Conservation (phyloP, 2,113 vertebrate species). For the Odontophorus gujanensis region DNA sequence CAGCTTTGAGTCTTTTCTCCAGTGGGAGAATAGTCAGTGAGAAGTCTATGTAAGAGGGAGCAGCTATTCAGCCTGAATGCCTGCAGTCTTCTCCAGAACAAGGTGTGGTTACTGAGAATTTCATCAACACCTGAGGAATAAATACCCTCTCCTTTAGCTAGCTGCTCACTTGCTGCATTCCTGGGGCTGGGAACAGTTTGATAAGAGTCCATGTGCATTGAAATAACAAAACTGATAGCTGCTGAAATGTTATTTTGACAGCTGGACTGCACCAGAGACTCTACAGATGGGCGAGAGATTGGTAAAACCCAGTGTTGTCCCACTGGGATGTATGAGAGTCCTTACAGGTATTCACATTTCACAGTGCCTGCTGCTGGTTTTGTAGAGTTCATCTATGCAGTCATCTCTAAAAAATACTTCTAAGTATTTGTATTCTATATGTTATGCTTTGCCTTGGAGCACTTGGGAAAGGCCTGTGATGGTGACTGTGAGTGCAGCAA, state of each 20-base stretch:
- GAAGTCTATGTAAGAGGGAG: not conserved
- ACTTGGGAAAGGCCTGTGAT: not conserved
- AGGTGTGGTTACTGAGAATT: conserved; percentile 21
- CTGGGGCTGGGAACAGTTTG: not conserved
- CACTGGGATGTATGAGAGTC: not conserved
- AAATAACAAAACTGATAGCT: not conserved
- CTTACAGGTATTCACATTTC: not conserved
- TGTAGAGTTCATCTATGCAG: not conserved
- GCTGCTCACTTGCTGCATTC: not conserved
- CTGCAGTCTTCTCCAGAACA: conserved; percentile 2
- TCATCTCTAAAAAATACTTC: not conserved
- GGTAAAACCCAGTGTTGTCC: not conserved
- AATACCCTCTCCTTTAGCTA: not conserved
- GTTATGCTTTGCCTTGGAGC: not conserved
- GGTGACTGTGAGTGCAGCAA: not conserved
- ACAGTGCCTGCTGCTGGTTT: not conserved
- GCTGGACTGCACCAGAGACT: not conserved
- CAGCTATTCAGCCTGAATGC: conserved; percentile 19
- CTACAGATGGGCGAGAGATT: not conserved
- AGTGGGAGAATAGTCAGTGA: not conserved
- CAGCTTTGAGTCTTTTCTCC: not conserved
- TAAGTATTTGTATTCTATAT: not conserved
- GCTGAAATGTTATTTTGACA: not conserved
- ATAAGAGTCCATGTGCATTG: not conserved
- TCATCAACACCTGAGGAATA: not conserved